These are phyloP conservation scores for Urocynchramus pylzowi DNA, from an alignment of 2,113 vertebrate species.

Conservation along the genomic window DNA sequence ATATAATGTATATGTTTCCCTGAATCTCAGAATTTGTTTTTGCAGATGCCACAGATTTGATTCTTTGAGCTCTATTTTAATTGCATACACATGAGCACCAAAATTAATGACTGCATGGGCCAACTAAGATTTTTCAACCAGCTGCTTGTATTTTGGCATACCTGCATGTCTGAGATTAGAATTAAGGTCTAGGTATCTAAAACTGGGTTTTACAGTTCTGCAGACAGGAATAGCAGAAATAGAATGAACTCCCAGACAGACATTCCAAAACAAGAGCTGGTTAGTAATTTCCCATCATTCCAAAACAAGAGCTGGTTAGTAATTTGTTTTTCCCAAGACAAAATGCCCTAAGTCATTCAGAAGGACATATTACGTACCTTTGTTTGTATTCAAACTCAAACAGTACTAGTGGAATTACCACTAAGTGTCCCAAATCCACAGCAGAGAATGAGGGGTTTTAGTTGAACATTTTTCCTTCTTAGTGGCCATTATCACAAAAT, in stretches of 20 bases:
- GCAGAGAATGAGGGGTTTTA: background rate
- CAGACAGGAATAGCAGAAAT: background rate
- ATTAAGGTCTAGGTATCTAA: background rate
- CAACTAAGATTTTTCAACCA: background rate
- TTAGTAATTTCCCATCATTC: background rate
- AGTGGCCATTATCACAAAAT: background rate
- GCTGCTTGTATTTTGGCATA: background rate
- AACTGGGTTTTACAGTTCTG: background rate
- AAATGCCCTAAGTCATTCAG: background rate
- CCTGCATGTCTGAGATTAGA: background rate
- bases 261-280: background rate
- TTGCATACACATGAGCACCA: accelerated
- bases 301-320: background rate
- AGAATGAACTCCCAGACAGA: background rate
- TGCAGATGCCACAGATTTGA: background rate
- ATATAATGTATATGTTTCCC: background rate
- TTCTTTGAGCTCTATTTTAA: background rate
- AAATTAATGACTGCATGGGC: background rate
- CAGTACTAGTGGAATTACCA: background rate
- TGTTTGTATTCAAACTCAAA: background rate
- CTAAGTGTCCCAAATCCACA: background rate
- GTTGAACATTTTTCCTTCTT: background rate
- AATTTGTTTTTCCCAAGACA: background rate
- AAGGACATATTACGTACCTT: background rate
- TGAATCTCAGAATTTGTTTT: background rate